Evolutionary conservation across 2,888 invertebrate genomes (phyloP), one percentile per base, ranked within the genome.

Genomic region (Troilus luridus): DNA sequence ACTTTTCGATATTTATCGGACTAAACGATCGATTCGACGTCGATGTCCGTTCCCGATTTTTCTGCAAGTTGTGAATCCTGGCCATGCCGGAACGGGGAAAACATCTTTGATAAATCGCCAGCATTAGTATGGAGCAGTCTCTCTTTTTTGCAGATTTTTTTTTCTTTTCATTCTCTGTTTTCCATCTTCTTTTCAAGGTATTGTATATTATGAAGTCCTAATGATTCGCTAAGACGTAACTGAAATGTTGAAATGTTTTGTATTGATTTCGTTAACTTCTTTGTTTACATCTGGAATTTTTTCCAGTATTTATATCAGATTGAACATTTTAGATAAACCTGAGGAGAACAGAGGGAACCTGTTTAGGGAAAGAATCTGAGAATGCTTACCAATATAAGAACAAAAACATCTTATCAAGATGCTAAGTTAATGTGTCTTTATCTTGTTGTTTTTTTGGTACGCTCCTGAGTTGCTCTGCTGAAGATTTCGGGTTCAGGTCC

Each of bases 71-170:
- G 27, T 9, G 10, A 27, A 5, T 5, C 72, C 72, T 14, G n/a
- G 72, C n/a, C n/a, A 12, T 1, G 17, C 72, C 72, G 72, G 41
- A 77, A 41, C 27, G 72, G 41, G 41, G 7, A 77, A 77, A 77
- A 77, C 72, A 77, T 77, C 72, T 77, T 77, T 77, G 72, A 77
- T 77, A 77, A 77, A 77, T 77, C 19, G 72, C 27, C 72, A 41
- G 72, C 72, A 77, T 77, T 77, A 77, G 72, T 77, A 41, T 77
- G 72, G 8, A 77, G 7, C 1, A 19, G 1, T 67, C 5, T 24
- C 72, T 41, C 14, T 77, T 77, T 77, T 77, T 77, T 77, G 24
- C 1, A 2, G 17, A 12, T 77, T 77, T 41, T 41, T 41, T 67
- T 77, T 77, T 77, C 19, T 77, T 77, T 77, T 41, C 41, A 9